Conservation (phyloP, 35 echinoderm and acorn worm genomes). For the Lytechinus pictus region DNA sequence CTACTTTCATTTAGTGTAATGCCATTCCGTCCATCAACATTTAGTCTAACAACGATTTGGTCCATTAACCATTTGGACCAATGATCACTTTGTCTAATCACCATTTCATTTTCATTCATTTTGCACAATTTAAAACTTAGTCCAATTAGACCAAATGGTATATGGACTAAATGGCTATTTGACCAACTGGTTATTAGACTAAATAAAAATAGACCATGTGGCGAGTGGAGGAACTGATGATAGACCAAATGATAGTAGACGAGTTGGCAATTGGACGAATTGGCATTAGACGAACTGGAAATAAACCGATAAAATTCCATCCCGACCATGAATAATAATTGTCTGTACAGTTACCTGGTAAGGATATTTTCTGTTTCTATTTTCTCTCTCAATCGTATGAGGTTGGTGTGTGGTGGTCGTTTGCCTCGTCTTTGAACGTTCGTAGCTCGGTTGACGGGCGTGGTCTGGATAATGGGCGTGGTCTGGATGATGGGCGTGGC, state of each 20-base stretch:
- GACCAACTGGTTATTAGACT: background rate
- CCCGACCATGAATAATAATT: too few relatives aligned
- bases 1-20: too few relatives aligned
- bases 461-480: background rate
- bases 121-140: too few relatives aligned
- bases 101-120: too few relatives aligned
- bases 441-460: background rate
- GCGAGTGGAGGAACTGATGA: background rate
- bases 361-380: background rate
- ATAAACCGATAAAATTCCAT: too few relatives aligned
- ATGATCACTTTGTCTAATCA: too few relatives aligned
- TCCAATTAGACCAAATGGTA: too few relatives aligned
- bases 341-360: background rate
- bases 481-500: background rate
- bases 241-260: background rate
- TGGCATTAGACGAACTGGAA: background rate
- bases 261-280: background rate
- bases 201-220: background rate
- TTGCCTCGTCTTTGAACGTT: background rate
- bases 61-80: too few relatives aligned
- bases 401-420: background rate
- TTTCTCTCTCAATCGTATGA: background rate
- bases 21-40: too few relatives aligned
- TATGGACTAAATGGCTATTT: too few relatives aligned
- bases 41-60: too few relatives aligned